phyloP scores from a whole-genome alignment of 1,140 invertebrate genomes.

The Drosophila sp. region DNA sequence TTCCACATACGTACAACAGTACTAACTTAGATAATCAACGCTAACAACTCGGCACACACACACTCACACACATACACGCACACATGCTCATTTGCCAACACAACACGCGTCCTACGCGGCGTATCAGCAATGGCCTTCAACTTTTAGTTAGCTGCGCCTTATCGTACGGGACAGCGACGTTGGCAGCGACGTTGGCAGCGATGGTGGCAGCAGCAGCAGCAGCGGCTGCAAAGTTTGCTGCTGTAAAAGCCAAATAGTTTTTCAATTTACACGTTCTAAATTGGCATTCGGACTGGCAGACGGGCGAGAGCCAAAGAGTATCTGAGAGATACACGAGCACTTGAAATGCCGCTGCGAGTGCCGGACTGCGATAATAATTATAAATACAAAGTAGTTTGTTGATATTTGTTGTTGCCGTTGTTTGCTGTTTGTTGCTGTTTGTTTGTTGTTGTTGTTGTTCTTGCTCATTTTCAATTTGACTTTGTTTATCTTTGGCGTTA shows the following conservation, averaged over 20 bases:
- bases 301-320: slow-evolving; percentile 8
- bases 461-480: slow-evolving; percentile 66
- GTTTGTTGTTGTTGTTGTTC: slow-evolving; percentile 42
- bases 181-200: slow-evolving; percentile 26
- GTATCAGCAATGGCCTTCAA: slow-evolving; percentile 83
- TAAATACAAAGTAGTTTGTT: slow-evolving; percentile 83
- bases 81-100: slow-evolving; percentile 19
- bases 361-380: slow-evolving; percentile 74
- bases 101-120: slow-evolving; percentile 68
- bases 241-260: slow-evolving; percentile 63
- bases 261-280: slow-evolving; percentile 83
- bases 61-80: slow-evolving; percentile 17
- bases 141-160: slow-evolving; percentile 77
- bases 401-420: slow-evolving; percentile 64
- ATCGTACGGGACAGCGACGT: slow-evolving; percentile 70
- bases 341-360: slow-evolving; percentile 28
- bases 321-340: slow-evolving; percentile 66
- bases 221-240: slow-evolving; percentile 9
- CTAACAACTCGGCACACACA: slow-evolving; percentile 66
- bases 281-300: slow-evolving; percentile 33
- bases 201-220: background rate
- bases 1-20: slow-evolving; percentile 16
- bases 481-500: slow-evolving; percentile 80
- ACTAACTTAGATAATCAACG: slow-evolving; percentile 75
- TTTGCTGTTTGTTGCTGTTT: slow-evolving; percentile 50